These are phyloP conservation scores for Linyphia triangularis DNA, from an alignment of 2,888 invertebrate genomes.

Conservation along the genomic window DNA sequence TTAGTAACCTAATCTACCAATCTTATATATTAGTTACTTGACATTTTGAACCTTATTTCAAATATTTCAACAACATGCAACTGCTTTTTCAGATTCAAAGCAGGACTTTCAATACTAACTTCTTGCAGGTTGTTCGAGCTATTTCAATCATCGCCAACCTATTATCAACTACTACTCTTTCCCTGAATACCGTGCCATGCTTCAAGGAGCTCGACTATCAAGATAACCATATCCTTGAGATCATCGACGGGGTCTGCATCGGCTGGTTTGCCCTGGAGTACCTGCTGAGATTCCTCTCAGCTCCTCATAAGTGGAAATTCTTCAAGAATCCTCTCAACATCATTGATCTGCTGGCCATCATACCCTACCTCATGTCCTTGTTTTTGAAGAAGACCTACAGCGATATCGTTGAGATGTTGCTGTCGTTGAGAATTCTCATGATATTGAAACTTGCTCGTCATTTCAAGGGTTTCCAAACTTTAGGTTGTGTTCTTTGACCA, in stretches of 20 bases:
- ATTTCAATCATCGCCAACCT: constrained; percentile 99
- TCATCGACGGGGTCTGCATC: constrained; percentile 99
- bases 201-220: constrained; percentile 93
- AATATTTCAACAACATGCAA: too few relatives aligned
- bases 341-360: constrained; percentile 98
- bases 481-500: too few relatives aligned
- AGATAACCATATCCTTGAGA: constrained; percentile 97
- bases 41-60: too few relatives aligned
- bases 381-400: constrained; percentile 98
- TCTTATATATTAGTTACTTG: too few relatives aligned
- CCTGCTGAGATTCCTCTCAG: constrained; percentile 96
- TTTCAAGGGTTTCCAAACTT: too few relatives aligned
- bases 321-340: constrained; percentile 99
- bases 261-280: constrained; percentile 99
- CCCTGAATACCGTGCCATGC: constrained; percentile 98
- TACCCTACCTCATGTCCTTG: constrained; percentile 98
- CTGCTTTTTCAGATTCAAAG: too few relatives aligned
- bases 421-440: too few relatives aligned
- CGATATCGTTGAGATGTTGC: too few relatives aligned
- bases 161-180: constrained; percentile 98
- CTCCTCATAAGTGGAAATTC: constrained; percentile 99
- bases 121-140: constrained; percentile 99
- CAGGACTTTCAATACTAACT: too few relatives aligned
- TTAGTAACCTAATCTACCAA: too few relatives aligned
- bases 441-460: too few relatives aligned